phyloP scores from a whole-genome alignment of 2,113 vertebrate genomes.

The Bettongia penicillata region DNA sequence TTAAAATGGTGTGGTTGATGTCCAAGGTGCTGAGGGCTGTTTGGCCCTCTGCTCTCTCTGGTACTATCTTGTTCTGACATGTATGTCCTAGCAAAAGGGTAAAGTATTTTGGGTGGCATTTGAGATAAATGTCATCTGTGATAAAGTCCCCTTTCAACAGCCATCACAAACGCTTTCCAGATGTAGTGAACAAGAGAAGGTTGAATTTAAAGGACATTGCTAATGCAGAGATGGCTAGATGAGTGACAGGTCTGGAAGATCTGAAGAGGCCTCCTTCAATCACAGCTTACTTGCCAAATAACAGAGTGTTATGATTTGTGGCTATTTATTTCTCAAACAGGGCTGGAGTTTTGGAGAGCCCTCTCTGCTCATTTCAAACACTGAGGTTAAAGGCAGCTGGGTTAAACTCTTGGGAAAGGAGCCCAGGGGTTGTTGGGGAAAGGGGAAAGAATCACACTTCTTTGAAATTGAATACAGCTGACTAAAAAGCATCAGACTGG shows the following conservation, averaged over 20 bases:
- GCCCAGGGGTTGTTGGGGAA: conserved; percentile 16
- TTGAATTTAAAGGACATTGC: not conserved
- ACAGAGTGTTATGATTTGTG: not conserved
- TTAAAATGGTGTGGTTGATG: not conserved
- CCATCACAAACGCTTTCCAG: not conserved
- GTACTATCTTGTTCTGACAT: not conserved
- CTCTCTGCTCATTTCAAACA: not conserved
- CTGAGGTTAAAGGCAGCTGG: conserved; percentile 17
- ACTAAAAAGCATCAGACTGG: conserved; percentile 72
- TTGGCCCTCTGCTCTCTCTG: conserved; percentile 1
- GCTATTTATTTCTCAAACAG: not conserved
- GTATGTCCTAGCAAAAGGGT: conserved; percentile 19
- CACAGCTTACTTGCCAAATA: not conserved
- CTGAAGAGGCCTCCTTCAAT: not conserved
- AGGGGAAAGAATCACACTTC: conserved; percentile 46
- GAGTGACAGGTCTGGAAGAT: not conserved
- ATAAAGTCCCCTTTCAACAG: not conserved
- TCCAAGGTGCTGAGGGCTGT: not conserved
- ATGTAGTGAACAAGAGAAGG: not conserved
- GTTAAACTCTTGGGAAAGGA: not conserved
- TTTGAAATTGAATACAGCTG: conserved; percentile 64
- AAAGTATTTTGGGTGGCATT: conserved; percentile 15
- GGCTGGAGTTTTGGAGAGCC: not conserved
- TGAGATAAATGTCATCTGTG: not conserved
- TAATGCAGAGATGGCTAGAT: not conserved